Base-by-base conservation (phyloP, 2,888 invertebrate genomes). In the Sarcophaga carnaria region DNA sequence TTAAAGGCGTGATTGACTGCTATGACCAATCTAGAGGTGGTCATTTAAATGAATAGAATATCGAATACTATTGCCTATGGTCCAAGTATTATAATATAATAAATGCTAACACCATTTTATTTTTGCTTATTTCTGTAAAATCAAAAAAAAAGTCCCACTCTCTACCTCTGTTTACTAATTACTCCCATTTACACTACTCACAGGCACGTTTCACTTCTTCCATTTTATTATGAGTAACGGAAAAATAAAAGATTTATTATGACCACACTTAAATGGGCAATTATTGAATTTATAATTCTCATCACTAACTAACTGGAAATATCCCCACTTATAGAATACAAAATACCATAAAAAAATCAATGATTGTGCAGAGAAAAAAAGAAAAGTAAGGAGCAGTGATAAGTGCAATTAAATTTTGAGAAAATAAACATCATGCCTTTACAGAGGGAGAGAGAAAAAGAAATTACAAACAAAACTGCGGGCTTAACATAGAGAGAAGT, bases 191-290 rank as follows among this genome's bases (percentile, higher is more conserved):
- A 2, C 37, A 37, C 37, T 10, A 37, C 37, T 10, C 8, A 37
- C 2, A 8, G 10, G 1, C 2, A 8, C 37, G 8, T 10, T 37
- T 10, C 37, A 37, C 2, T 8, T 37, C 8, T 2, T 37, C 37
- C 8, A 37, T 37, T 37, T 37, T 37, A 37, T 37, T 37, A 10
- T 10, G 37, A 8, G 37, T 37, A 37, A 37, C 8, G 37, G 37
- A 37, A 37, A 37, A 10, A 37, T 37, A 37, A 37, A 37, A 75
- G 69, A 70, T 70, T 75, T 83, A 71, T 59, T 79, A 75, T 70
- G 69, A 22, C 63, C 69, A 62, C 69, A 54, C 69, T 83, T 79
- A 83, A 83, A 63, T 66, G 67, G 60, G 20, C 64, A 80, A 84
- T 84, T 75, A 69, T 62, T 66, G 25, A 62, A 27, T 17, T n/a